Base-by-base conservation (phyloP, 2,888 invertebrate species). In the Zelleria hepariella region DNA sequence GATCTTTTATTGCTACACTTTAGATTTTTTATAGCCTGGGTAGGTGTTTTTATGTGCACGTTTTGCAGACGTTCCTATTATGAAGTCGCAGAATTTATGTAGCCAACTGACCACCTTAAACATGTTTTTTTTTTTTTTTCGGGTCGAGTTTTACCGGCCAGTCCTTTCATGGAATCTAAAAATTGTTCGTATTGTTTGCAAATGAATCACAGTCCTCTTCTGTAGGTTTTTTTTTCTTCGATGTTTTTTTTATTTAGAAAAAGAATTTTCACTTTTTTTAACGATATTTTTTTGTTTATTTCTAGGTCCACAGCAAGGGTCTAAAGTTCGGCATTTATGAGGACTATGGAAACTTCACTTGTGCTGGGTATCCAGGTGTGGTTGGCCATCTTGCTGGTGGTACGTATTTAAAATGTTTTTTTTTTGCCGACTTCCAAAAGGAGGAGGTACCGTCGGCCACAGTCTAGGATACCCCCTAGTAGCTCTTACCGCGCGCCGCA, bases 321-420 rank as follows among this genome's bases (percentile, higher is more conserved):
- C 87, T 99, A 55, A 97, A 98, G 82, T 96, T 99, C 74, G 99
- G 98, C 24, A 98, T 99, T 65, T 99, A 99, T 77, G 98, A 98
- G 77, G 99, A 99, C 80, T 98, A 95, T 78, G 99, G 99, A 5
- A 97, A 97, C 75, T 96, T 95, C 81, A 99, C 99, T 0, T 99
- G 99, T 78, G 98, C 96, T 1, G 98, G 98, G 2, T 99, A 98
- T 78, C 98, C 98, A 0, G 99, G 98, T 8, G 95, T 97, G 59
- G 91, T 96, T 64, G 96, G 96, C 5, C 94, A 94, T 85, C 91
- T 97, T 70, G 92, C 95, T 73, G 91, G 91, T 66, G 89, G 89
- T 89, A 72, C 67, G 64, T 53, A 53, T 18, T 15, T 7, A 8
- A 2, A 15, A 42, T 42, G 15, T 2, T 2, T 3, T 42, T 42